Base-by-base conservation (phyloP, 37 sponge, comb jelly and placozoan species). In the Oscarella lobularis region DNA sequence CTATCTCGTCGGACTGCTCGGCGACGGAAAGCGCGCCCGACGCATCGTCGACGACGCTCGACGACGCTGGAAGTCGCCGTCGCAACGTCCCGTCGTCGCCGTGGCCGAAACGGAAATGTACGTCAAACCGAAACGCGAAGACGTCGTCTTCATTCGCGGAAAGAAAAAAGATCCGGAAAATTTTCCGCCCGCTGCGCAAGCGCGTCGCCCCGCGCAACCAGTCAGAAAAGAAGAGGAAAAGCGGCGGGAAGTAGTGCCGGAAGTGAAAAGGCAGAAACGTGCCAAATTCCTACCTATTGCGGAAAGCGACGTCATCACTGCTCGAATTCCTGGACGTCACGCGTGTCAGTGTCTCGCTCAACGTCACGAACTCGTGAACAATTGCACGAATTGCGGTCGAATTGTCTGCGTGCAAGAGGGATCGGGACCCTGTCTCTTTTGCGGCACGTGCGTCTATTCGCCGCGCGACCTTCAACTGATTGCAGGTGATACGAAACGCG, bases 361-460 rank as follows among this genome's bases (percentile, higher is more conserved):
- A 81, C 84, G 85, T 36, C 96, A 96, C 74, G 31, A 67, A 27
- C 82, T 96, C 0, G 67, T 96, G 39, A 92, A 92, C 75, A 96
- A 96, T 86, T 96, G 92, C 54, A 31, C 82, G 31, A 75, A 81
- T 38, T 96, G 96, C 84, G 96, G 96, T 5, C 75, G 96, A 55
- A 83, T 96, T 68, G 90, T 96, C 36, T 96, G 96, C 60, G 77
- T 76, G 36, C 96, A 94, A 88, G 98, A 96, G 65, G 98, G 98
- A 0, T 48, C 84, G 27, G 98, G 98, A 9, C 98, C 93, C 1
- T 96, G 98, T 78, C n/a, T 89, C 74, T 89, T 87, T 70, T 96
- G 98, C 85, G 98, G 98, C 2, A 38, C 84, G 1, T 80, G 92
- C 38, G 93, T 96, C 14, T 81, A 77, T 35, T 78, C 93, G 36